Evolutionary conservation across 1,140 invertebrate species (phyloP), one percentile per base, ranked within the genome.

Genomic region (Lepidurus arcticus): DNA sequence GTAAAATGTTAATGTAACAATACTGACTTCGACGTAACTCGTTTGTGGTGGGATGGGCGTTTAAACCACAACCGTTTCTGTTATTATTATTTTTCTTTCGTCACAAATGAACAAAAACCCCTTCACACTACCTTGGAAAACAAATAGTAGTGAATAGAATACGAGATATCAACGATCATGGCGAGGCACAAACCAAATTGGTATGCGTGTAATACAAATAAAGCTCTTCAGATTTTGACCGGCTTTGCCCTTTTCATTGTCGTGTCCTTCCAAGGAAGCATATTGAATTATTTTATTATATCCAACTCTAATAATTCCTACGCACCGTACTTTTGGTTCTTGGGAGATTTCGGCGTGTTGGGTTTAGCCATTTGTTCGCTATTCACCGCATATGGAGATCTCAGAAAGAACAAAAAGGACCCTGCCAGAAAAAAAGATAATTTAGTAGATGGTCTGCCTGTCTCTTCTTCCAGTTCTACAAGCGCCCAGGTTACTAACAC

Each of bases 241-340:
- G 80, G 81, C 10, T 76, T 80, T 10, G 77, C 82, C 5, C 77
- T 85, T 16, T 53, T 81, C 3, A n/a, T 81, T n/a, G 80, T 85
- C 1, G 81, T 83, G 11, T 79, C 85, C 0, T 81, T 85, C 42
- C 86, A 87, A 81, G 83, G 82, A 47, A 82, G 82, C 5, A 82
- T 85, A 43, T 79, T 87, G 11, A 86, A 87, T 80, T 85, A 81
- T 81, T 86, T 84, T 80, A 83, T 87, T 21, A 85, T 87, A 16
- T 82, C 82, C 6, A 81, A 82, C 44, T 73, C 79, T 21, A 44
- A 44, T 8, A 74, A 80, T 43, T 34, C 53, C 34, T 24, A 78
- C n/a, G 80, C 80, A 9, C 83, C 85, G 73, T 87, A 86, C 79
- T 84, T 87, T 76, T 86, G 85, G 83, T 86, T 87, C 78, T 79